Evolutionary conservation across 1,140 invertebrate genomes (phyloP).

Genomic region (Druon quercuslanigerum): DNA sequence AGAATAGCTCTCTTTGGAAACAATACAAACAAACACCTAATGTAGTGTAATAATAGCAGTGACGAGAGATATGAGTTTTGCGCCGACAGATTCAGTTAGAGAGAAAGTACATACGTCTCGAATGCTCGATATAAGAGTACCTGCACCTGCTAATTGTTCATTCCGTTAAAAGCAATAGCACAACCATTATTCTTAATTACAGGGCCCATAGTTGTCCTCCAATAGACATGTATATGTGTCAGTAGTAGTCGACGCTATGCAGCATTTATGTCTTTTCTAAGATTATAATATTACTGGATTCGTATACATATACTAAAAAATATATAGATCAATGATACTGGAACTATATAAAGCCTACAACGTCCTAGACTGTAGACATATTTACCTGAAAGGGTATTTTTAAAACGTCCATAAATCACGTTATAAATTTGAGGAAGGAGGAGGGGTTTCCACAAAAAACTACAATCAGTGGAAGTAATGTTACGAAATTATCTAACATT

Average conservation of each 20-base stretch:
- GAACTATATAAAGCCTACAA: no score
- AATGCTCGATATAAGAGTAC: slow-evolving; percentile 36
- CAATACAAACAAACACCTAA: not conserved
- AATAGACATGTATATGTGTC: not conserved
- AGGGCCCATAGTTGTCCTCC: slow-evolving; percentile 34
- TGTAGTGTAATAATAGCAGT: slow-evolving; percentile 45
- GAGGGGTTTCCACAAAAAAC: no score
- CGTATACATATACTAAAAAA: no score
- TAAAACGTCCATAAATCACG: no score
- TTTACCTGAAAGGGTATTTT: no score
- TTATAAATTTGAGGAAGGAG: no score
- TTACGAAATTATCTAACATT: no score
- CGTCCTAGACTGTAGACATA: no score
- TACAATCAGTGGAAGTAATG: no score
- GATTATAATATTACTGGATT: not conserved
- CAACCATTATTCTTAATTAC: slow-evolving; percentile 68
- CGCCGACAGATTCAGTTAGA: slow-evolving; percentile 45
- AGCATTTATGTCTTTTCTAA: not conserved
- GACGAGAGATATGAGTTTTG: slow-evolving; percentile 48
- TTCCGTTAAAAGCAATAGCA: slow-evolving; percentile 67
- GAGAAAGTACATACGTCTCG: slow-evolving; percentile 39
- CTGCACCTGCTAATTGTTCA: slow-evolving; percentile 64
- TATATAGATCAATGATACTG: no score
- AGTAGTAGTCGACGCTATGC: not conserved
- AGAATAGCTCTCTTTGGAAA: no score